These are phyloP conservation scores for Protobothrops mucrosquamatus DNA, from an alignment of 2,113 vertebrate genomes.

Conservation along the genomic window DNA sequence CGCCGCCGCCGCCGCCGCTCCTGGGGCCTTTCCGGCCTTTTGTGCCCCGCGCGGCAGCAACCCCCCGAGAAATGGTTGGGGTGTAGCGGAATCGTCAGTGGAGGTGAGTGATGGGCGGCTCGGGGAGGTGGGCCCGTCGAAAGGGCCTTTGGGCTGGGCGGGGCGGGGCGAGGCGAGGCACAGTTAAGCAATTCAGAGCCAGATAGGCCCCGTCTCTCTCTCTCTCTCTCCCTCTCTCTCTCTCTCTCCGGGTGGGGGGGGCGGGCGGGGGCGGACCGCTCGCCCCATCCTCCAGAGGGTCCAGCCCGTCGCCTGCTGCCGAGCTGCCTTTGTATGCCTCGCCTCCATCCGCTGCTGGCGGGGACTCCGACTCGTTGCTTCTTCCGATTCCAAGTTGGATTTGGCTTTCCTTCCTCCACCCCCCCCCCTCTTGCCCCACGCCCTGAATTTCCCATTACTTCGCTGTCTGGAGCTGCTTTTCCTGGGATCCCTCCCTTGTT, in stretches of 20 bases:
- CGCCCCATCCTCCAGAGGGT: too few relatives aligned
- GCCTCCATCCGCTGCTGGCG: too few relatives aligned
- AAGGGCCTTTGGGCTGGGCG: neutral
- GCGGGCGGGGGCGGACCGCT: too few relatives aligned
- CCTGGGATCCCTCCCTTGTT: neutral
- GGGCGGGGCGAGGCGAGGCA: neutral
- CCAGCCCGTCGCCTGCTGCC: too few relatives aligned
- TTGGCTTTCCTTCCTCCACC: too few relatives aligned
- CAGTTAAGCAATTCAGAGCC: neutral
- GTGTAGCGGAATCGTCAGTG: slow-evolving; percentile 56
- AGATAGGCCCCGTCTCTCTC: neutral
- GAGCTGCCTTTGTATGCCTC: too few relatives aligned
- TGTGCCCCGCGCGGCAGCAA: slow-evolving; percentile 17
- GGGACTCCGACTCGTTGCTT: too few relatives aligned
- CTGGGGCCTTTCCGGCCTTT: slow-evolving; percentile 17
- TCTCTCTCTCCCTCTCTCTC: too few relatives aligned
- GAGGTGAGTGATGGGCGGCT: slow-evolving; percentile 61
- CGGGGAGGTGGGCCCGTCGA: neutral
- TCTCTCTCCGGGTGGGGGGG: too few relatives aligned
- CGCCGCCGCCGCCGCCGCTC: neutral
- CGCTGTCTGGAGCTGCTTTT: neutral
- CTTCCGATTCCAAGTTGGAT: too few relatives aligned
- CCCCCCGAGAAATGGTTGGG: slow-evolving; percentile 59
- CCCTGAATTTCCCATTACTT: too few relatives aligned
- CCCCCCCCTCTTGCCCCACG: neutral